phyloP scores from a whole-genome alignment of 2,113 vertebrate species.

The Eidolon helvum region DNA sequence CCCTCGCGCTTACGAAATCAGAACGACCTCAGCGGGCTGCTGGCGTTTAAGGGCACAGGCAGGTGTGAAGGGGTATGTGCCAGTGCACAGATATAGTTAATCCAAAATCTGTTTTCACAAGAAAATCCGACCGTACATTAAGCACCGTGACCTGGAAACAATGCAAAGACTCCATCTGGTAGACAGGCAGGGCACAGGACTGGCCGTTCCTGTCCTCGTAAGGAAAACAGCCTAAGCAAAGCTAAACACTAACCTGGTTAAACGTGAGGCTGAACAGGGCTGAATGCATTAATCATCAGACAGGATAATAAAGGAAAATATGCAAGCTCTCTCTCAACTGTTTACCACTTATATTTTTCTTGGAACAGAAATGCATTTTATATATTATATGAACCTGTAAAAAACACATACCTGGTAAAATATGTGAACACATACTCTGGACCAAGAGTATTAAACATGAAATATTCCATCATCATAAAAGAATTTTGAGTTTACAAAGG shows the following conservation, averaged over 20 bases:
- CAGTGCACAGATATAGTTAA: conserved; percentile 37
- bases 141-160: conserved; percentile 68
- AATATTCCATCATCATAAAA: conserved; percentile 65
- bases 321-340: conserved; percentile 60
- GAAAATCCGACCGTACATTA: conserved; percentile 58
- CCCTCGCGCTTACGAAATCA: neutral
- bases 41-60: neutral
- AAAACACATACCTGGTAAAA: conserved; percentile 68
- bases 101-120: conserved; percentile 68
- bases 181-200: conserved; percentile 52
- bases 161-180: conserved; percentile 61
- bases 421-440: conserved; percentile 48
- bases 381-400: conserved; percentile 76
- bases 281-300: conserved; percentile 66
- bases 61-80: conserved; percentile 34
- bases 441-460: conserved; percentile 56
- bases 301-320: conserved; percentile 65
- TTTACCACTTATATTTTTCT: conserved; percentile 75
- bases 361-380: conserved; percentile 77
- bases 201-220: conserved; percentile 34
- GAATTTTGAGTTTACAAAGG: conserved; percentile 66
- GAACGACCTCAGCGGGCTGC: neutral
- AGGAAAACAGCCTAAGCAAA: conserved; percentile 66
- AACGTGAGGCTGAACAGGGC: conserved; percentile 68
- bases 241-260: conserved; percentile 73